These are phyloP conservation scores for Ceyx cyanopectus DNA, from an alignment of 2,113 vertebrate species.

Conservation along the genomic window DNA sequence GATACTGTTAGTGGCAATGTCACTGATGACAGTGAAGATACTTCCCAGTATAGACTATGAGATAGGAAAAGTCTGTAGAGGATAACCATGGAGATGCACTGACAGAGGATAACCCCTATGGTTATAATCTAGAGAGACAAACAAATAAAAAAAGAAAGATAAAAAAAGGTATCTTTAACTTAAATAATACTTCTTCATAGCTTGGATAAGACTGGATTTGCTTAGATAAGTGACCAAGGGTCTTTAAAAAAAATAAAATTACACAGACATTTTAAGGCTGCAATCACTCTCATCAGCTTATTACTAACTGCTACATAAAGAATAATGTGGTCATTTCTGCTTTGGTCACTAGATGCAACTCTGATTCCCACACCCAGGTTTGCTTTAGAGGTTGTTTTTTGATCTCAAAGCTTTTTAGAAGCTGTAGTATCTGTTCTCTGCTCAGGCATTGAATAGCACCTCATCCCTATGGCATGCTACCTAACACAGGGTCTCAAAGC, in stretches of 20 bases:
- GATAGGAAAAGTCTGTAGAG: constrained; percentile 96
- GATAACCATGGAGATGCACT: constrained; percentile 90
- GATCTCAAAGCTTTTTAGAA: background rate
- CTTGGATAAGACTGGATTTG: constrained; percentile 40
- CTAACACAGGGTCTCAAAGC: background rate
- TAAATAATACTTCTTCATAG: constrained; percentile 16
- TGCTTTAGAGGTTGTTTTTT: background rate
- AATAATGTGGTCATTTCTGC: background rate
- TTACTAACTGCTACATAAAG: accelerated
- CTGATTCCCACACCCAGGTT: background rate
- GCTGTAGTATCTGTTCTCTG: background rate
- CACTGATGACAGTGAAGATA: constrained; percentile 94
- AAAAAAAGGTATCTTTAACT: constrained; percentile 6
- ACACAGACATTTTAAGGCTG: background rate
- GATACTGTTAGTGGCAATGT: constrained; percentile 93
- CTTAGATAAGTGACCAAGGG: background rate
- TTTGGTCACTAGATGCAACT: background rate
- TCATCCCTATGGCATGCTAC: accelerated
- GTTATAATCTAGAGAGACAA: constrained; percentile 83
- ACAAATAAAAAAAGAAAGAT: background rate
- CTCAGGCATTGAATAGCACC: background rate
- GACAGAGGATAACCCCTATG: constrained; percentile 92
- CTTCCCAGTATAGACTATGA: constrained; percentile 97
- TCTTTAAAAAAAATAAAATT: background rate
- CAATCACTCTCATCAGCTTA: background rate